Evolutionary conservation across 2,888 invertebrate genomes (phyloP).

Genomic region (Drosophila histrio): DNA sequence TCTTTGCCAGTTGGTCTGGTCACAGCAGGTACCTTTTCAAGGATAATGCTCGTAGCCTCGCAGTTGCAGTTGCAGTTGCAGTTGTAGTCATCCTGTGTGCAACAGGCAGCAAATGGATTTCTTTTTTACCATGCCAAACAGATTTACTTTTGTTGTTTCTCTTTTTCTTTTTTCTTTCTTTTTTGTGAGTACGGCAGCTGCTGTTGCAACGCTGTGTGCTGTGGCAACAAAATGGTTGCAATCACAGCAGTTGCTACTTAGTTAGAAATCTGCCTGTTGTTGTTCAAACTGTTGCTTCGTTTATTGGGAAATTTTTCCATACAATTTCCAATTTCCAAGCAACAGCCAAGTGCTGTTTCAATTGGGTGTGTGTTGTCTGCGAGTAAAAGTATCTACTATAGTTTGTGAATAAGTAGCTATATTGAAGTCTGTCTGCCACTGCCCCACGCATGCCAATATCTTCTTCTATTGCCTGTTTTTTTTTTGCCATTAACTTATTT

Average conservation of each 20-base stretch:
- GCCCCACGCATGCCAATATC: slow-evolving; percentile 35
- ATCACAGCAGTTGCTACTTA: slow-evolving; percentile 59
- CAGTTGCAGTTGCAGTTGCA: slow-evolving; percentile 12
- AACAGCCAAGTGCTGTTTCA: neutral
- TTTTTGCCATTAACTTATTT: slow-evolving; percentile 30
- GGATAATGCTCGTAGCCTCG: slow-evolving; percentile 37
- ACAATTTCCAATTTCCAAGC: slow-evolving; percentile 5
- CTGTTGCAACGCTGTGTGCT: slow-evolving; percentile 7
- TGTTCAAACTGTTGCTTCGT: slow-evolving; percentile 25
- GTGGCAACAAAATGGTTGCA: slow-evolving; percentile 64
- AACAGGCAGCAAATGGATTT: slow-evolving; percentile 72
- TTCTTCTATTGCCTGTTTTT: neutral
- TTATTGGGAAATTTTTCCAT: slow-evolving; percentile 21
- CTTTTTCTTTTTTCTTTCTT: slow-evolving; percentile 41
- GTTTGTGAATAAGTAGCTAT: neutral
- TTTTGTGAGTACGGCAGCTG: slow-evolving; percentile 47
- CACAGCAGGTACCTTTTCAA: slow-evolving; percentile 72
- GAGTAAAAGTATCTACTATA: neutral
- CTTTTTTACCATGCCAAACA: slow-evolving; percentile 69
- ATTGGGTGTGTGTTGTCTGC: slow-evolving; percentile 49
- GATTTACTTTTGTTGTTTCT: slow-evolving; percentile 68
- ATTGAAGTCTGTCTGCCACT: neutral
- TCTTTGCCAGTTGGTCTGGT: slow-evolving; percentile 60
- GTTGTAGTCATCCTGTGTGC: slow-evolving; percentile 58
- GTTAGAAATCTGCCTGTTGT: slow-evolving; percentile 31